A percentile compares a stretch with the other conserved stretches of the same genome.
phyloP scores from a whole-genome alignment of 2,888 invertebrate genomes.

The Cactoblastis cactorum region DNA sequence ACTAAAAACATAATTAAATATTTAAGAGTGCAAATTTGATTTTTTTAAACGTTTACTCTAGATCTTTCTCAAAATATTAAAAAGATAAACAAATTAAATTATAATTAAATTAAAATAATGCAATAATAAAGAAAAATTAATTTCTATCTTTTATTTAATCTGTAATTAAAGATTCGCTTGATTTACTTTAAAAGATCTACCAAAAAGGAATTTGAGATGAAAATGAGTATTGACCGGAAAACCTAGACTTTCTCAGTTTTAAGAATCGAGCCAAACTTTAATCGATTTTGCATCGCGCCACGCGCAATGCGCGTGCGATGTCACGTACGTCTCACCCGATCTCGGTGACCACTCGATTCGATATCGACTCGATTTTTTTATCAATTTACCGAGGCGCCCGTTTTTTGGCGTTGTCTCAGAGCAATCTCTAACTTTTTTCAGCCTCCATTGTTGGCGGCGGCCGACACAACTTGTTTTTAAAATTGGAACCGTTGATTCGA shows the following conservation, averaged over 20 bases:
- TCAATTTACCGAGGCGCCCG: conserved; percentile 35
- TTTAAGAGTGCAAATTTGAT: no score
- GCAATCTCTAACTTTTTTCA: conserved; percentile 50
- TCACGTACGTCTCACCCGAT: conserved; percentile 63
- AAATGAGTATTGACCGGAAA: not conserved
- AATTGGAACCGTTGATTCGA: conserved; percentile 53
- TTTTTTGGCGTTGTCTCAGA: conserved; percentile 56
- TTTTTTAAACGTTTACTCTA: no score
- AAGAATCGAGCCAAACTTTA: conserved; percentile 45
- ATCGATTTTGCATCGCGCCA: conserved; percentile 42
- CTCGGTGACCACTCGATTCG: conserved; percentile 53
- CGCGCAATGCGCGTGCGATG: conserved; percentile 51
- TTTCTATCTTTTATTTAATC: no score
- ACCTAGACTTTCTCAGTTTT: conserved; percentile 11
- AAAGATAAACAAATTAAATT: no score
- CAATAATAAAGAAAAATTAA: no score
- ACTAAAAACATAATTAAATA: no score
- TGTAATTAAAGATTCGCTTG: not conserved
- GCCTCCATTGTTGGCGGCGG: conserved; percentile 42
- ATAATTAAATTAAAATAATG: no score
- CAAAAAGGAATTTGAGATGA: not conserved
- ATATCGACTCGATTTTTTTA: conserved; percentile 48
- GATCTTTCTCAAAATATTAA: no score
- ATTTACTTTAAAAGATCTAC: no score
- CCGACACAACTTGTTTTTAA: conserved; percentile 48